Base-by-base conservation (phyloP, 2,113 vertebrate genomes). In the Sula dactylatra region DNA sequence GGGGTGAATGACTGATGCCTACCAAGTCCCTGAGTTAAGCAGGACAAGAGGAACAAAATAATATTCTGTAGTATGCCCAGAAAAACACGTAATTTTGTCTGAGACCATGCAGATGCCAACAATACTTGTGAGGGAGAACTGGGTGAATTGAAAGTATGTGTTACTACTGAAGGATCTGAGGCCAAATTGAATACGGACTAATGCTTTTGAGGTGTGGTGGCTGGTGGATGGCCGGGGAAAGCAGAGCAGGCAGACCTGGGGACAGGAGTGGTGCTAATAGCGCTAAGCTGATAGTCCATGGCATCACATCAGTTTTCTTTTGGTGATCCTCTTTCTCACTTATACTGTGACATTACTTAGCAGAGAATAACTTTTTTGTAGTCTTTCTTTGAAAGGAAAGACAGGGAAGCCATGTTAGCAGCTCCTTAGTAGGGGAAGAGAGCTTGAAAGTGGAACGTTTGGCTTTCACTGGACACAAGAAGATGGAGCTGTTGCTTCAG, bases 241-340 rank as follows among this genome's bases (percentile, higher is more conserved):
- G 47, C 55, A 47, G 47, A 52, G 24, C 27, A 18, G 20, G 44
- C 25, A 34, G 40, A 34, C 19, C 42, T 72, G 76, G 56, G 40
- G 47, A n/a, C 11, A 15, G 5, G 47, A 6, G 2, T 16, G 36
- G 25, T 61, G 13, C 31, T n/a, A 5, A 25, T 13, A 17, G 49
- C 27, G 21, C 1, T 4, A 42, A 56, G 14, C n/a, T 56, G 59
- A 49, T 22, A 5, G 61, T 19, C n/a, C 9, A 4, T 16, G 21
- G 16, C 20, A 50, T 62, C 34, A 10, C 5, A 12, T 14, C 0
- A n/a, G 1, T 25, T 55, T 49, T n/a, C 34, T 56, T 64, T 25
- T 12, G 22, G 18, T 49, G 16, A 44, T 69, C 26, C 16, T 64
- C 24, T 45, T 27, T 47, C 8, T 42, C 21, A 38, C 42, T 26